phyloP scores from a whole-genome alignment of 1,140 invertebrate genomes.

The Chionoecetes opilio region DNA sequence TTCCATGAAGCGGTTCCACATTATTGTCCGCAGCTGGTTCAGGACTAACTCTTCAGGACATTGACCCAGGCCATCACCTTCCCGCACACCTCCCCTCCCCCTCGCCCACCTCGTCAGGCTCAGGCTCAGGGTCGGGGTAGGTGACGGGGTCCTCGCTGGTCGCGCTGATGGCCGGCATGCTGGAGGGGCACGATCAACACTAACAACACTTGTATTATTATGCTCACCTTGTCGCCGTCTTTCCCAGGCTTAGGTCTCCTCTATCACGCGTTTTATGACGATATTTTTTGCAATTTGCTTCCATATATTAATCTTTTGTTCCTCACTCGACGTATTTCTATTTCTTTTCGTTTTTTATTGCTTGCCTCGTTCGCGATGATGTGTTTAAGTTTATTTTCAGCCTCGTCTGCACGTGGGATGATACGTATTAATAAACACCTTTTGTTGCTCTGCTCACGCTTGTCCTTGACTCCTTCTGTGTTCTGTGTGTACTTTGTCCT shows the following conservation, averaged over 20 bases:
- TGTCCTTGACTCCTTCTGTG: no score
- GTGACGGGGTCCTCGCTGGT: background rate
- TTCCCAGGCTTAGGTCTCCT: background rate
- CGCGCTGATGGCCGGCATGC: background rate
- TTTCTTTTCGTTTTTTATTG: background rate
- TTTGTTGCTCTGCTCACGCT: no score
- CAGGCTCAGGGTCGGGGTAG: background rate
- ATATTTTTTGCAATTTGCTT: background rate
- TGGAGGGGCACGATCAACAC: no score
- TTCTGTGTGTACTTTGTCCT: no score
- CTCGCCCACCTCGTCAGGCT: background rate
- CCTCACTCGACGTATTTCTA: background rate
- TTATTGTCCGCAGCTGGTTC: background rate
- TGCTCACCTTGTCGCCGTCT: background rate
- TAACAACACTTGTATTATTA: background rate
- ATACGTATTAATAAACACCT: no score
- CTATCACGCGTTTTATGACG: background rate
- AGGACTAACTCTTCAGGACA: constrained; percentile 10
- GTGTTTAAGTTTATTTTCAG: no score
- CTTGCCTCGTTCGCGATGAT: no score
- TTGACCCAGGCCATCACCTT: background rate
- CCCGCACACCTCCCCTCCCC: background rate
- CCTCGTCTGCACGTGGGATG: no score
- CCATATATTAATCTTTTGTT: background rate
- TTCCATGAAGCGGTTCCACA: constrained; percentile 63